A percentile compares a stretch with the other conserved stretches of the same genome.
phyloP scores from a whole-genome alignment of 1,140 invertebrate species.

The Manduca sexta region DNA sequence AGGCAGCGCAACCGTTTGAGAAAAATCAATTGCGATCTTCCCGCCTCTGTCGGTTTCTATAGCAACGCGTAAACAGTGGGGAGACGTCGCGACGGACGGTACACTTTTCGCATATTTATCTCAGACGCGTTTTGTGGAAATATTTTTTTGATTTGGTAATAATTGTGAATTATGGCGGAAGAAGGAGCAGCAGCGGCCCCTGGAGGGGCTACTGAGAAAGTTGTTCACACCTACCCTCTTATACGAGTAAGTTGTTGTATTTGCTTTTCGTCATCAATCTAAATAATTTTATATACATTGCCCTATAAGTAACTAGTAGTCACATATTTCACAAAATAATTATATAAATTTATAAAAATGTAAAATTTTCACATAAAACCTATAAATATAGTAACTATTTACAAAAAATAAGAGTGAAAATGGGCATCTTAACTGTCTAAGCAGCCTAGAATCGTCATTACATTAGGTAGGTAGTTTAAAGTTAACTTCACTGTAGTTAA shows the following conservation, averaged over 20 bases:
- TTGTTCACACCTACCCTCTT: constrained; percentile 82
- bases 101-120: constrained; percentile 4
- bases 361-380: no score
- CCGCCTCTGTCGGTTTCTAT: constrained; percentile 50
- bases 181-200: constrained; percentile 47
- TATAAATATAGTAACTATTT: no score
- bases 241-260: constrained; percentile 75
- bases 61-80: constrained; percentile 66
- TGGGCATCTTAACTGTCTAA: no score
- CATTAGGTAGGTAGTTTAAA: no score
- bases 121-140: not conserved
- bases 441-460: no score
- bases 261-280: not conserved
- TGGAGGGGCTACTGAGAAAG: constrained; percentile 76
- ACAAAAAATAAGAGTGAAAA: no score
- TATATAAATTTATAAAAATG: no score
- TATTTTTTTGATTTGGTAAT: constrained; percentile 26
- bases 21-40: constrained; percentile 67
- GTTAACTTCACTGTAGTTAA: no score
- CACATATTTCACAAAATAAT: no score
- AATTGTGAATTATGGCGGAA: constrained; percentile 55
- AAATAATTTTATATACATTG: not conserved
- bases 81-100: constrained; percentile 33
- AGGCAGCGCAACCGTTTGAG: constrained; percentile 17
- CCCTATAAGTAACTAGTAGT: no score